Evolutionary conservation across 2,797 vertebrate species (phyloP), one percentile per base, ranked within the genome.

Genomic region (Eulemur mongoz): DNA sequence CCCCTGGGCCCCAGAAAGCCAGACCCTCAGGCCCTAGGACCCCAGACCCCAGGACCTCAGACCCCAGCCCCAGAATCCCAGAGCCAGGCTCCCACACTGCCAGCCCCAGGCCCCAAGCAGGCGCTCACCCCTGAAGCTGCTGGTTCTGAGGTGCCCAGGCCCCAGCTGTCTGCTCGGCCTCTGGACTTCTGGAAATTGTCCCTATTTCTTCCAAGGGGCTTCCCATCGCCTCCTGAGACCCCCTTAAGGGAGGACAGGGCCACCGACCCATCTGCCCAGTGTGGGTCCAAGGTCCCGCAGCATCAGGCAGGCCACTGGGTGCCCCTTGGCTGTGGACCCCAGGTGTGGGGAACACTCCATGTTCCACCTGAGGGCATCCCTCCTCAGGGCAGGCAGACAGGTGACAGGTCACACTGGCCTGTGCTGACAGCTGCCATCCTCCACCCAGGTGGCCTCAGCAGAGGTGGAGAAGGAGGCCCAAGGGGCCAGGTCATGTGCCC

Each of bases 291-390:
- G 45, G 63, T 35, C 23, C 5, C 13, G 1, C 0, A 4, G 38
- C 59, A 1, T 12, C 7, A 12, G 35, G 30, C 1, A 8, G 30
- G 17, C 22, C 1, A 11, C 8, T 6, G 1, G 13, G 32, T 25
- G 23, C 15, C 7, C 35, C 67, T 52, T 54, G 65, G 18, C 43
- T 1, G 0, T 15, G 22, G 0, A 12, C 54, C 76, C 50, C 32
- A 25, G 10, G 38, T 2, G n/a, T 38, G 57, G 82, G 22, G 32
- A 15, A 1, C 14, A 14, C 5, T 13, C 18, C 15, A 23, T n/a
- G 14, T 10, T 50, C 45, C 20, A 0, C 25, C 14, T 4, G 13
- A 76, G 27, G 15, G 35, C 0, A 0, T 43, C n/a, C 0, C 40
- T 40, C 0, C 52, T 40, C 15, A 50, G 54, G 43, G 15, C 15